phyloP scores from a whole-genome alignment of 1,140 invertebrate genomes.

The Achatina immaculata region DNA sequence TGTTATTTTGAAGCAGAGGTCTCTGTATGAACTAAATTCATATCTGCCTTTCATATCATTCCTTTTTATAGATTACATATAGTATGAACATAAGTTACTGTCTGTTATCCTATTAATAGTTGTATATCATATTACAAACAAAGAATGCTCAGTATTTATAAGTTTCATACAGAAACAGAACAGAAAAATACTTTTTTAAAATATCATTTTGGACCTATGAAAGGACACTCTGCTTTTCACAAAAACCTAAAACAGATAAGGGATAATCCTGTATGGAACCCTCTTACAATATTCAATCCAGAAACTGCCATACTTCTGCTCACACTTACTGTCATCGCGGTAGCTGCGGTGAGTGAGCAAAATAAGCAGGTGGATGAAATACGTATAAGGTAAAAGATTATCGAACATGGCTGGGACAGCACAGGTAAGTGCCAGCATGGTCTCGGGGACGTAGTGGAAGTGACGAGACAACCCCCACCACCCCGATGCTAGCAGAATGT shows the following conservation, averaged over 20 bases:
- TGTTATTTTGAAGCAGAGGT: too few species aligned
- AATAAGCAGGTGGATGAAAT: conserved; percentile 74
- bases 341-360: conserved; percentile 74
- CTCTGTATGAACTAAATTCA: too few species aligned
- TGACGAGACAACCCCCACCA: conserved; percentile 77
- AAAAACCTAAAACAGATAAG: conserved; percentile 73
- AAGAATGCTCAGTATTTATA: too few species aligned
- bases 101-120: too few species aligned
- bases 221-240: too few species aligned
- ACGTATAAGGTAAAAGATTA: conserved; percentile 74
- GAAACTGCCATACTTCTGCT: conserved; percentile 74
- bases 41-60: too few species aligned
- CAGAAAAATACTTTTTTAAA: too few species aligned
- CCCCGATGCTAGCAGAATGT: conserved; percentile 74
- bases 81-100: too few species aligned
- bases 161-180: too few species aligned
- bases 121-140: too few species aligned
- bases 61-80: too few species aligned
- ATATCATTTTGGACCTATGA: too few species aligned
- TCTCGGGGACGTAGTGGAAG: conserved; percentile 77
- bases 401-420: conserved; percentile 71
- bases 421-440: conserved; percentile 74
- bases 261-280: conserved; percentile 75
- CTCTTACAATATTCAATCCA: conserved; percentile 75
- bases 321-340: conserved; percentile 76